Percentiles rank a stretch among this genome's conserved stretches.
Evolutionary conservation across 2,888 invertebrate species (phyloP).

Genomic region (Caenorhabditis sp.): DNA sequence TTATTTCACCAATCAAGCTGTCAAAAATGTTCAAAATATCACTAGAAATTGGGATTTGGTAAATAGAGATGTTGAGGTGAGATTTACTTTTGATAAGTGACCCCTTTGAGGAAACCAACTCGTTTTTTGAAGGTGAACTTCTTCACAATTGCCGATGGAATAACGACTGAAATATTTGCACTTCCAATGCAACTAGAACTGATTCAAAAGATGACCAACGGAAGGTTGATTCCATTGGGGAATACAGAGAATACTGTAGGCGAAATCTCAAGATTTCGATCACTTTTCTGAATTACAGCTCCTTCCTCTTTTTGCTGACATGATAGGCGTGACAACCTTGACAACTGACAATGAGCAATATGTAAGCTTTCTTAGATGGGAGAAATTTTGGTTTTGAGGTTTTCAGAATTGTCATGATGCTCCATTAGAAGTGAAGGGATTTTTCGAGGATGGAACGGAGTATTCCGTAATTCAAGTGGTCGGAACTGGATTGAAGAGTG

Average conservation of each 20-base stretch:
- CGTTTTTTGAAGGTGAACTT: slow-evolving; percentile 42
- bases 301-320: not conserved
- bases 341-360: slow-evolving; percentile 52
- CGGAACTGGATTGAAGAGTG: slow-evolving; percentile 38
- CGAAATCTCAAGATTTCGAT: not conserved
- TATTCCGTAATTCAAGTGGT: slow-evolving; percentile 38
- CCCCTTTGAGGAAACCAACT: too few relatives aligned
- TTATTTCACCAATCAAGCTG: slow-evolving; percentile 62
- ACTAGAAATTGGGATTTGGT: slow-evolving; percentile 53
- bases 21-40: slow-evolving; percentile 52
- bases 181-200: slow-evolving; percentile 53
- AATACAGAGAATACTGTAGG: slow-evolving; percentile 29
- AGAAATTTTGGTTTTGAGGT: not conserved
- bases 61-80: slow-evolving; percentile 51
- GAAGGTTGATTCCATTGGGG: slow-evolving; percentile 47
- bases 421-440: slow-evolving; percentile 29
- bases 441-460: slow-evolving; percentile 28
- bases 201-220: slow-evolving; percentile 50
- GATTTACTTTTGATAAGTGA: too few relatives aligned
- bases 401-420: slow-evolving; percentile 38
- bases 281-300: slow-evolving; percentile 11
- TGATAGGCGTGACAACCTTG: slow-evolving; percentile 8
- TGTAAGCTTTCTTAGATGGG: slow-evolving; percentile 11
- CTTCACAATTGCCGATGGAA: slow-evolving; percentile 52
- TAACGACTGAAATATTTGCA: slow-evolving; percentile 45